Evolutionary conservation across 1,140 invertebrate species (phyloP).

Genomic region (Phthorimaea operculella): DNA sequence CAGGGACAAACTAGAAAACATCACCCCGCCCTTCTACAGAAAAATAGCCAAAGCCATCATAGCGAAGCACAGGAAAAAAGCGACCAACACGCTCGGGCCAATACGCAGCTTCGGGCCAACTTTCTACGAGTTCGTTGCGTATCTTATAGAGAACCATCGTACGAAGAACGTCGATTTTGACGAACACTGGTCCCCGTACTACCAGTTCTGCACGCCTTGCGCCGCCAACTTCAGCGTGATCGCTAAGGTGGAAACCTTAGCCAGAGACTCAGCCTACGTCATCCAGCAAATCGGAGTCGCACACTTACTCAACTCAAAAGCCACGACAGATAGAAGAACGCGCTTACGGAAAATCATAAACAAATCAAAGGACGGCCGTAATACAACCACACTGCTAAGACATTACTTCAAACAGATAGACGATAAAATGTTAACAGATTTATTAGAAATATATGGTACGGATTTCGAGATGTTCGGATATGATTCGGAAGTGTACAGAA

Average conservation of each 20-base stretch:
- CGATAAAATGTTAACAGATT: conserved; percentile 68
- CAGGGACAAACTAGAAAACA: conserved; percentile 87
- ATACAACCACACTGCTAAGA: conserved; percentile 66
- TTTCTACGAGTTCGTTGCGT: conserved; percentile 77
- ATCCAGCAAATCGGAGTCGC: conserved; percentile 71
- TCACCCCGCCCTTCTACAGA: conserved; percentile 75
- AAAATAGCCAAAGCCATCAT: conserved; percentile 76
- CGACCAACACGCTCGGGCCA: conserved; percentile 45
- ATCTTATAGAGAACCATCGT: conserved; percentile 67
- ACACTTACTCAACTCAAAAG: conserved; percentile 64
- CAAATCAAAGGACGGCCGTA: conserved; percentile 65
- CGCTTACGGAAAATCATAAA: conserved; percentile 65
- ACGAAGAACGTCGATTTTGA: conserved; percentile 63
- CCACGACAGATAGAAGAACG: conserved; percentile 60
- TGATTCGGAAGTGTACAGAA: conserved; percentile 67
- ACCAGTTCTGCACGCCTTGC: conserved; percentile 80
- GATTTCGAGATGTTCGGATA: conserved; percentile 81
- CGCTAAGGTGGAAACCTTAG: conserved; percentile 76
- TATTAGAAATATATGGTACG: conserved; percentile 77
- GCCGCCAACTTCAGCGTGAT: conserved; percentile 73
- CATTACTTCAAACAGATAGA: conserved; percentile 74
- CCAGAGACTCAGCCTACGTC: conserved; percentile 75
- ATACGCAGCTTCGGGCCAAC: conserved; percentile 69
- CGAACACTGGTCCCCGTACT: conserved; percentile 81
- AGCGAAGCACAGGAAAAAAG: conserved; percentile 62